Evolutionary conservation across 1,140 invertebrate genomes (phyloP), one percentile per base, ranked within the genome.

Genomic region (Neodiprion pinetum): DNA sequence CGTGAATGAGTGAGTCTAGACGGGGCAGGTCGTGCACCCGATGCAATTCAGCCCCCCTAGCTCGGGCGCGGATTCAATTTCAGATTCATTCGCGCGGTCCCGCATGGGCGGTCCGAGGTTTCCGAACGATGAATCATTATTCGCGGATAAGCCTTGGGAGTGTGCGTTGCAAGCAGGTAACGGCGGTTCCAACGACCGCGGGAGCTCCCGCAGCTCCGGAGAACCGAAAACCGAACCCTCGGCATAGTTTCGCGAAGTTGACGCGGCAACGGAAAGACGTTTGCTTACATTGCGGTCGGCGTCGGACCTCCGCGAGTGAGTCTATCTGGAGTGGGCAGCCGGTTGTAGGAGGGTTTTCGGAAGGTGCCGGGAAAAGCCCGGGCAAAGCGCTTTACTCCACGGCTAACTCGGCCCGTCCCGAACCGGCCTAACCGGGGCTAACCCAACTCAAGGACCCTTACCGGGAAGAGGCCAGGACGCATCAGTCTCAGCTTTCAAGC

Each of bases 1-100:
- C 71, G 80, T 83, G 81, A 83, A 83, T 82, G 78, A 83, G 80
- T 82, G 76, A 77, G 79, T 81, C 77, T 80, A 82, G 79, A 83
- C 80, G 76, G 74, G 72, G 48, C 72, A 69, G 80, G 81, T 83
- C 81, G 76, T 80, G 81, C 81, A 83, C 81, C 72, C 80, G 75
- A 78, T 76, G 81, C 80, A 75, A 82, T 80, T 80, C 81, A 82
- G 68, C 76, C 3, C 53, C 53, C 53, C 53, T 61, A 12, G 53
- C 11, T 17, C 11, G n/a, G n/a, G 11, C 53, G 53, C 53, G 53
- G 53, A 61, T 61, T 61, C 53, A 61, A 61, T 61, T 61, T 61
- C 53, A 61, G 53, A 61, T 61, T 61, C 53, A 61, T 61, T 61
- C 53, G 53, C 53, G n/a, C 53, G 11, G 28, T 40, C 28, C 28